These are phyloP conservation scores for Pithys albifrons DNA, from an alignment of 2,113 vertebrate species.

Conservation along the genomic window DNA sequence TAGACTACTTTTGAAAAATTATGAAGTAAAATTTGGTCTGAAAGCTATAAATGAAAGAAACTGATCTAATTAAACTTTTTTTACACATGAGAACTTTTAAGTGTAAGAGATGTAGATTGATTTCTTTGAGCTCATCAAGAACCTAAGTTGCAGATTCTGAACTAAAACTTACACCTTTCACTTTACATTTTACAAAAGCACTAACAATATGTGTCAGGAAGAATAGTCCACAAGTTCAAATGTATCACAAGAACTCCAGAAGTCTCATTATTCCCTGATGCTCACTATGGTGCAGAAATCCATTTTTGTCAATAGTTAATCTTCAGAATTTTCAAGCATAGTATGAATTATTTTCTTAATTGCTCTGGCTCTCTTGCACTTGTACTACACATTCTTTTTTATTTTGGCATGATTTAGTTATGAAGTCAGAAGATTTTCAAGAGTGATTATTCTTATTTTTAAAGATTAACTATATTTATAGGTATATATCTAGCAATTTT, in stretches of 20 bases:
- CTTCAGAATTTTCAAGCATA: background rate
- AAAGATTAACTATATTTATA: background rate
- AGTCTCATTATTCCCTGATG: background rate
- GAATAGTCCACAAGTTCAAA: background rate
- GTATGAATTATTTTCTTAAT: background rate
- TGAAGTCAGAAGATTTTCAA: background rate
- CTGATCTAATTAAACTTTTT: background rate
- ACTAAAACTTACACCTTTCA: background rate
- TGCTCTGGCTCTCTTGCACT: background rate
- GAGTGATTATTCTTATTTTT: background rate
- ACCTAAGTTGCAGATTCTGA: background rate
- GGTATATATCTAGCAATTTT: background rate
- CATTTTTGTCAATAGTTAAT: background rate
- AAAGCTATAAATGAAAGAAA: background rate
- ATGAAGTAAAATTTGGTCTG: background rate
- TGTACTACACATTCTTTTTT: background rate
- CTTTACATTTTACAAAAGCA: background rate
- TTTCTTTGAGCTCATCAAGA: background rate
- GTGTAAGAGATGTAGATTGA: rapidly evolving
- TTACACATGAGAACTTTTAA: background rate
- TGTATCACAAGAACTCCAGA: background rate
- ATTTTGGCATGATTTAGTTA: background rate
- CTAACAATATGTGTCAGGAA: background rate
- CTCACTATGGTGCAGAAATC: background rate
- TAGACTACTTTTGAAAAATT: background rate